Percentiles rank a stretch among this genome's conserved stretches.
Evolutionary conservation across 92 coral and sea anemone species (phyloP).

Genomic region (Desmophyllum pertusum): DNA sequence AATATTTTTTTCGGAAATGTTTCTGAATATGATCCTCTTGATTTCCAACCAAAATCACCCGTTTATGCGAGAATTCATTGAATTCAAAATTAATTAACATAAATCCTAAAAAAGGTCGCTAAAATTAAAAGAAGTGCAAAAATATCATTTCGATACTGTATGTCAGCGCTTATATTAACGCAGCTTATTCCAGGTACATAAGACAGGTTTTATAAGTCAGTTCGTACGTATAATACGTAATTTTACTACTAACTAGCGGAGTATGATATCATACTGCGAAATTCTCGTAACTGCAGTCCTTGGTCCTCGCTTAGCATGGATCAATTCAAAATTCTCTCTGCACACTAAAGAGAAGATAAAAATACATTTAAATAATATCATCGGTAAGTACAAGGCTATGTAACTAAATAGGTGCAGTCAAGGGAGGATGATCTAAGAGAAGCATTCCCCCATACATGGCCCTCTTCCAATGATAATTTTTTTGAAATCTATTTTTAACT

Average conservation of each 20-base stretch:
- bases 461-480: too few relatives aligned
- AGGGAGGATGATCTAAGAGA: too few relatives aligned
- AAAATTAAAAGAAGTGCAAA: not conserved
- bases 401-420: too few relatives aligned
- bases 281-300: not conserved
- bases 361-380: too few relatives aligned
- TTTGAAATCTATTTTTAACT: too few relatives aligned
- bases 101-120: not conserved
- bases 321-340: not conserved
- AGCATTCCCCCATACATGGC: too few relatives aligned
- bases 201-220: too few relatives aligned
- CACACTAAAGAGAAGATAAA: not conserved
- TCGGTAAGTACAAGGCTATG: too few relatives aligned
- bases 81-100: not conserved
- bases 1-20: too few relatives aligned
- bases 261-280: not conserved
- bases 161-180: not conserved
- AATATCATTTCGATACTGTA: not conserved
- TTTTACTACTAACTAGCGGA: not conserved
- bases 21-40: not conserved
- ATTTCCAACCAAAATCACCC: not conserved
- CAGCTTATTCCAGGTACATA: not conserved
- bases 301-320: not conserved
- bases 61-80: too few relatives aligned
- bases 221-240: too few relatives aligned